Evolutionary conservation across 2,888 invertebrate species (phyloP), one percentile per base, ranked within the genome.

Genomic region (Lymantria monacha): DNA sequence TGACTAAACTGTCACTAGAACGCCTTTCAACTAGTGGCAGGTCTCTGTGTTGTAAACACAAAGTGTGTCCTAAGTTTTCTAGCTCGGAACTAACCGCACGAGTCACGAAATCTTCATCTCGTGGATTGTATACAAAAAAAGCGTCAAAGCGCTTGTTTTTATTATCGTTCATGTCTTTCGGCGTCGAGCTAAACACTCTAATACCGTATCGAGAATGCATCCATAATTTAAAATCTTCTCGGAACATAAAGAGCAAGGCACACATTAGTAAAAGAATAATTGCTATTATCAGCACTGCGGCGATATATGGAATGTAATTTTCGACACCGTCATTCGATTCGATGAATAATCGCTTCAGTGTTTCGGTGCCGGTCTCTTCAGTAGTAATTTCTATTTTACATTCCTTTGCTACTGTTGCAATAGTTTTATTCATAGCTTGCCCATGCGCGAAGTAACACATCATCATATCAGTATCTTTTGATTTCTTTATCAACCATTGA

Each of bases 61-160:
- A 89, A 57, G 87, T 85, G 63, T 90, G 91, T 54, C 92, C 92
- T 59, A 82, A 81, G 73, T 95, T 95, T 83, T 97, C 96, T 58
- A 97, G 83, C 74, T 96, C 95, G 70, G 81, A 94, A 89, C 88
- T 96, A 73, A 91, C 94, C 83, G 91, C 95, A 83, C 86, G 94
- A 81, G 82, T 95, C 91, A 93, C 93, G 74, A 92, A 94, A 92
- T 91, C 95, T 84, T 92, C 96, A 92, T 97, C 97, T 66, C 95
- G 93, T 66, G 94, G 94, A 81, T 96, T 95, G 91, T 97, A 97
- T 58, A 96, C 94, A 78, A 97, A 93, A 88, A 97, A 97, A 53
- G 96, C 97, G 81, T 97, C 97, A 85, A 96, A 97, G 9, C 96
- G 92, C 70, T 95, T 94, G 76, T 95, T 95, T 83, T 91, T 92